phyloP scores from a whole-genome alignment of 1,140 invertebrate genomes.

The Grapholita molesta region DNA sequence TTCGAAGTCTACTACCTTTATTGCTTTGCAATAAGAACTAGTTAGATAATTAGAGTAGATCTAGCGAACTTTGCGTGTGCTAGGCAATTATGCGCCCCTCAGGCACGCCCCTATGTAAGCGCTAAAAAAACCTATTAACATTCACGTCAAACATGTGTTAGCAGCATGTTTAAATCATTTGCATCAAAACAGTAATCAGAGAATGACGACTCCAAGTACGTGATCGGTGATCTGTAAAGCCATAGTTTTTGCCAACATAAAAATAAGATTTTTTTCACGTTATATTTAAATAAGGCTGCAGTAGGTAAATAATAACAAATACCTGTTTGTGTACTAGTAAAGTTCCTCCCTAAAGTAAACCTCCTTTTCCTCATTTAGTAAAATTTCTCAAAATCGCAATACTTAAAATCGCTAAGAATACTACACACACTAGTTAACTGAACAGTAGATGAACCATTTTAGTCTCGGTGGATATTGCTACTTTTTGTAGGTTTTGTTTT shows the following conservation, averaged over 20 bases:
- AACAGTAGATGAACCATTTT: too few relatives aligned
- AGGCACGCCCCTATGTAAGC: not conserved
- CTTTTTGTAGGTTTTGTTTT: too few relatives aligned
- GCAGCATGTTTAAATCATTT: not conserved
- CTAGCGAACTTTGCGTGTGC: constrained; percentile 2
- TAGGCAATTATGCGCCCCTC: not conserved
- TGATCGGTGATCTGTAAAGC: not conserved
- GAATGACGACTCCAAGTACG: not conserved
- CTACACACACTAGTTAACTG: too few relatives aligned
- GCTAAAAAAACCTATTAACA: not conserved
- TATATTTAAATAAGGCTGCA: too few relatives aligned
- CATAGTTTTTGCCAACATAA: not conserved
- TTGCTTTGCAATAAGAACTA: constrained; percentile 1
- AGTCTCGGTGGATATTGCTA: too few relatives aligned
- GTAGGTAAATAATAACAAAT: too few relatives aligned
- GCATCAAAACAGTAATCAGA: not conserved
- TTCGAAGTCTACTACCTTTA: not conserved
- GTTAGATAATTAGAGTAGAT: not conserved
- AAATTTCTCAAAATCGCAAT: too few relatives aligned
- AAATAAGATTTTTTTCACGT: too few relatives aligned
- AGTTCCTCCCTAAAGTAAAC: too few relatives aligned
- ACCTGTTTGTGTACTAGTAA: too few relatives aligned
- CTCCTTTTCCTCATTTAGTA: too few relatives aligned
- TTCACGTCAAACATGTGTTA: constrained; percentile 1
- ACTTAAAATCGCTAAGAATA: too few relatives aligned